Percentiles rank a stretch among this genome's conserved stretches.
These are phyloP conservation scores for Hafferia zeledoni DNA, from an alignment of 2,797 vertebrate species.

Conservation along the genomic window DNA sequence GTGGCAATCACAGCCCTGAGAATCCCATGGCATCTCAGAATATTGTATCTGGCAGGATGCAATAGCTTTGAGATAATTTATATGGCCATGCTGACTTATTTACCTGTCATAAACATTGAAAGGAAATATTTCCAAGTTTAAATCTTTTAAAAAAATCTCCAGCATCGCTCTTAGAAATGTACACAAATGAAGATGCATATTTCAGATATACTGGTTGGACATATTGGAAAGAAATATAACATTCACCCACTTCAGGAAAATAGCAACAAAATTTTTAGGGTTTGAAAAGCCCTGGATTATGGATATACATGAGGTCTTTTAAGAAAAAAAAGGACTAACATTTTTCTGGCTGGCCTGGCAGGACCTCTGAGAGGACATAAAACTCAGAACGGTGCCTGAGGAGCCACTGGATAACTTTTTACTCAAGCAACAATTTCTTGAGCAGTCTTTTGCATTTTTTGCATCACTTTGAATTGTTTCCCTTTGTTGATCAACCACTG, in stretches of 20 bases:
- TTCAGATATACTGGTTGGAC: neutral
- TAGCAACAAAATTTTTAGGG: accelerated
- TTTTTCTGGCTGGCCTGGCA: neutral
- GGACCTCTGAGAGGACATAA: neutral
- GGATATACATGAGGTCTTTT: neutral
- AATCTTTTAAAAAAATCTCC: neutral
- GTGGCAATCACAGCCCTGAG: neutral
- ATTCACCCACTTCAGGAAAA: neutral
- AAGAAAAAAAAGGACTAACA: neutral
- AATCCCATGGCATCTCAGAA: neutral
- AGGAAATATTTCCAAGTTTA: neutral
- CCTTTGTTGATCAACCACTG: neutral
- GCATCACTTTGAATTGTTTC: neutral
- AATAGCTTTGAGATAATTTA: neutral
- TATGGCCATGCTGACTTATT: neutral
- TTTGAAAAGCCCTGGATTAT: neutral
- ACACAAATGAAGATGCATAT: neutral
- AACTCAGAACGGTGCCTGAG: neutral
- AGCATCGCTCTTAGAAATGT: neutral
- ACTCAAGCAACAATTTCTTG: neutral
- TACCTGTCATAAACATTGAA: neutral
- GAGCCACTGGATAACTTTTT: neutral
- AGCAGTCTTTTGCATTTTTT: neutral
- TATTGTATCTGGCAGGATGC: neutral
- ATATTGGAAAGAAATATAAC: neutral